Conservation (phyloP, 2,797 vertebrate species). For the Adelosebastes latens region DNA sequence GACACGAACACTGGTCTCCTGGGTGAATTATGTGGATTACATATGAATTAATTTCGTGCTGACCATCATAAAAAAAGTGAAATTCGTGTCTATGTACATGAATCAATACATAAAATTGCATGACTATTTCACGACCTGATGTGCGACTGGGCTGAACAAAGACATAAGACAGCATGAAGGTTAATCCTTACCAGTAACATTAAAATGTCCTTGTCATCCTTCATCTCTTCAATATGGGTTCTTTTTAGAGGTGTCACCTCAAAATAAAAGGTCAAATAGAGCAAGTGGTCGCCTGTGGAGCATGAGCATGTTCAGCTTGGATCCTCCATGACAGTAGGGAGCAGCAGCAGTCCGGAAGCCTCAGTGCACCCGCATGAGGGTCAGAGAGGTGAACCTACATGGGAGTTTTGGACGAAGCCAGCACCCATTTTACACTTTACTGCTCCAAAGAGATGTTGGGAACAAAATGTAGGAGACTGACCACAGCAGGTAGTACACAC, state of each 20-base stretch:
- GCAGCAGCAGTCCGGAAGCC: conserved; percentile 53
- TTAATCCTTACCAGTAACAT: conserved; percentile 28
- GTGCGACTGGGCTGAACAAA: not conserved
- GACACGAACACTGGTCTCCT: too few relatives aligned
- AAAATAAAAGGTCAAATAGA: conserved; percentile 50
- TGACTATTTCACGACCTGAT: too few relatives aligned
- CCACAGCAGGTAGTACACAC: conserved; percentile 93
- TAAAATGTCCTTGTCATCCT: conserved; percentile 9
- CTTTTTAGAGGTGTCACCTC: conserved; percentile 34
- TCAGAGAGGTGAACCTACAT: conserved; percentile 37
- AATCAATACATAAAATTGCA: too few relatives aligned
- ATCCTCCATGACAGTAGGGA: conserved; percentile 48
- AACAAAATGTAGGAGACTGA: conserved; percentile 93
- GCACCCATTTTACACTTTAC: conserved; percentile 72
- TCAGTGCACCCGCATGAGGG: conserved; percentile 38
- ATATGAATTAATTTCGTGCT: too few relatives aligned
- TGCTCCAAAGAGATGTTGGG: conserved; percentile 90
- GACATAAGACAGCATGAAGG: conserved; percentile 16
- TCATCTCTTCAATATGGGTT: conserved; percentile 7
- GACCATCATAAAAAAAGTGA: too few relatives aligned
- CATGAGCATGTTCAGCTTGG: conserved; percentile 40
- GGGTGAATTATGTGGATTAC: too few relatives aligned
- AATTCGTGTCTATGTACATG: too few relatives aligned
- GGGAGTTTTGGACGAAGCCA: conserved; percentile 11
- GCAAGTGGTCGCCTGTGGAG: conserved; percentile 24